A percentile compares a stretch with the other conserved stretches of the same genome.
phyloP scores from a whole-genome alignment of 2,113 vertebrate genomes.

The Melanocharis versteri region DNA sequence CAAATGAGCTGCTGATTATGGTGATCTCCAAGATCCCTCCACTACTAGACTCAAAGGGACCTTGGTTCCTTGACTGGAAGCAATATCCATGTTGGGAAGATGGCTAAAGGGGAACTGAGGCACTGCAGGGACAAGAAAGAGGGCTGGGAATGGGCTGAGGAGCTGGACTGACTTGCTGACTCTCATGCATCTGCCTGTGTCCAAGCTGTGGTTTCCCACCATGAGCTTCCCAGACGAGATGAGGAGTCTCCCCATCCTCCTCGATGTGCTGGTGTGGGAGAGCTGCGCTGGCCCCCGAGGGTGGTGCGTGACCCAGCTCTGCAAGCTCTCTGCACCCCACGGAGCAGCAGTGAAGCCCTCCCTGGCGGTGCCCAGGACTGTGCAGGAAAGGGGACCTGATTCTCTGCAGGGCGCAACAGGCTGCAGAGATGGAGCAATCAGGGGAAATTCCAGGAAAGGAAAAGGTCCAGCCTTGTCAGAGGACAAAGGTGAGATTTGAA shows the following conservation, averaged over 20 bases:
- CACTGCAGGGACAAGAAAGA: not conserved
- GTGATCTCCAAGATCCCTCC: not conserved
- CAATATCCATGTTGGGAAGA: fast-evolving
- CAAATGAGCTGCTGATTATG: not conserved
- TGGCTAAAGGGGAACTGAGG: not conserved
- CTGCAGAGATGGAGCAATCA: not conserved
- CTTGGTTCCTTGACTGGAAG: not conserved
- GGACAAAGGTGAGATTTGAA: not conserved
- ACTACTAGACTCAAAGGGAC: not conserved
- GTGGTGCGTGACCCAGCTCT: not conserved
- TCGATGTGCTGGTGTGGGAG: not conserved
- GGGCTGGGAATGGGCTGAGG: not conserved
- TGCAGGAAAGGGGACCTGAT: not conserved
- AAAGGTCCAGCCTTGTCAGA: not conserved
- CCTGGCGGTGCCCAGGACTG: too few species aligned
- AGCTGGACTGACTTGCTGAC: not conserved
- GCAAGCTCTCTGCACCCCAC: not conserved
- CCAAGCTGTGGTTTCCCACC: not conserved
- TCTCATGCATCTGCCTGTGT: not conserved
- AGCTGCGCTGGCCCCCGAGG: fast-evolving
- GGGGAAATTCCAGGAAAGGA: not conserved
- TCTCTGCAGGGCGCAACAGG: not conserved
- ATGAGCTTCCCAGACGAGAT: not conserved
- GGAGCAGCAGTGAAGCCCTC: not conserved
- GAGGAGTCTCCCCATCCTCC: not conserved